phyloP scores from a whole-genome alignment of 2,113 vertebrate genomes.

The Agapornis roseicollis region DNA sequence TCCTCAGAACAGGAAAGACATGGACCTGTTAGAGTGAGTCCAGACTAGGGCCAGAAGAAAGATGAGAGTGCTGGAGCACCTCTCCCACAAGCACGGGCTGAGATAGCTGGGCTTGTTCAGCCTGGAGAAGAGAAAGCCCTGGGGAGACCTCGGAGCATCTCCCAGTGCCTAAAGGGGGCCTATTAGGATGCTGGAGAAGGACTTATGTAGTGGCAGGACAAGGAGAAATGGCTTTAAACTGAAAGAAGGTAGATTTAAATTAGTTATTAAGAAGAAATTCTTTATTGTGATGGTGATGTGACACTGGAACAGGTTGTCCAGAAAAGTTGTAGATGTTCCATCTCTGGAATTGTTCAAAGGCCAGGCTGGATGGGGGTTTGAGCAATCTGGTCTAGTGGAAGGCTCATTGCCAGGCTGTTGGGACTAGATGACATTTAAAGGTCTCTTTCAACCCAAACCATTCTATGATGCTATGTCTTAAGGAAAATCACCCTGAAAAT shows the following conservation, averaged over 20 bases:
- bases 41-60: neutral
- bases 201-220: neutral
- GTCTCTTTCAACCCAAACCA: neutral
- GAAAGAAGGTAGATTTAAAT: neutral
- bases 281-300: accelerated
- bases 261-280: neutral
- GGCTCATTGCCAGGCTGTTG: accelerated
- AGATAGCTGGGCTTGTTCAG: neutral
- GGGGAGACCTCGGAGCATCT: accelerated
- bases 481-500: neutral
- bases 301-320: neutral
- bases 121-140: neutral
- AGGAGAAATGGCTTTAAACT: neutral
- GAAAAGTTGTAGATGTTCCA: neutral
- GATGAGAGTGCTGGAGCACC: neutral
- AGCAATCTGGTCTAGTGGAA: neutral
- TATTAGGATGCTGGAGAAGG: neutral
- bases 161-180: neutral
- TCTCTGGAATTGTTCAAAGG: neutral
- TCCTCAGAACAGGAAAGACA: neutral
- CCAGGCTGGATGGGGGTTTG: neutral
- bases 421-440: neutral
- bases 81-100: neutral
- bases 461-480: neutral
- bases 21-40: accelerated